These are phyloP conservation scores for Alloplasta piceator DNA, from an alignment of 2,888 invertebrate species.

Conservation along the genomic window DNA sequence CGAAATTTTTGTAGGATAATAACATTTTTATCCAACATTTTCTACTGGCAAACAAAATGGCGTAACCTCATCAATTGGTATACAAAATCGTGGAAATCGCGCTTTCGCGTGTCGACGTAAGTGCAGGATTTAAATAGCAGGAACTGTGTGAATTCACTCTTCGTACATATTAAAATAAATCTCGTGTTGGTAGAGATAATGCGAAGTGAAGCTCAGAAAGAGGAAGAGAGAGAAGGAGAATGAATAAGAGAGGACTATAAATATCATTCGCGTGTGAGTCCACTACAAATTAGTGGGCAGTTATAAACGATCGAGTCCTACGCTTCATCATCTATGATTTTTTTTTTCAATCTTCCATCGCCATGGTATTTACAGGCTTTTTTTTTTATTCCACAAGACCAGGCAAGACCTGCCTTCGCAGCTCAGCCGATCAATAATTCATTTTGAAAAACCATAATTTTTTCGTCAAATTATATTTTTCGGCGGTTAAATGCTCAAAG, in stretches of 20 bases:
- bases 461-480: too few species aligned
- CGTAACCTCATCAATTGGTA: too few species aligned
- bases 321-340: slow-evolving; percentile 68
- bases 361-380: slow-evolving; percentile 39
- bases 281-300: slow-evolving; percentile 80
- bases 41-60: too few species aligned
- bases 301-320: slow-evolving; percentile 78
- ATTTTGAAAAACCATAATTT: too few species aligned
- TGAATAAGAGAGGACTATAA: slow-evolving; percentile 48
- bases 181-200: slow-evolving; percentile 22
- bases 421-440: slow-evolving; percentile 49
- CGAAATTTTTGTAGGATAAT: too few species aligned
- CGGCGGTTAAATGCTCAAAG: too few species aligned
- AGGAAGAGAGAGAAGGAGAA: neutral
- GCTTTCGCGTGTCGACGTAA: neutral
- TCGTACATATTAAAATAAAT: too few species aligned
- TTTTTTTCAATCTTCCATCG: slow-evolving; percentile 51
- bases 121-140: too few species aligned
- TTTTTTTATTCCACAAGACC: too few species aligned
- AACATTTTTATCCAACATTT: too few species aligned
- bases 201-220: neutral
- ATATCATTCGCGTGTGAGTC: slow-evolving; percentile 58
- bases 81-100: slow-evolving; percentile 20
- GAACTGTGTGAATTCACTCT: too few species aligned
- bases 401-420: too few species aligned